Evolutionary conservation across 2,888 invertebrate genomes (phyloP).

Genomic region (Neoaliturus tenellus): DNA sequence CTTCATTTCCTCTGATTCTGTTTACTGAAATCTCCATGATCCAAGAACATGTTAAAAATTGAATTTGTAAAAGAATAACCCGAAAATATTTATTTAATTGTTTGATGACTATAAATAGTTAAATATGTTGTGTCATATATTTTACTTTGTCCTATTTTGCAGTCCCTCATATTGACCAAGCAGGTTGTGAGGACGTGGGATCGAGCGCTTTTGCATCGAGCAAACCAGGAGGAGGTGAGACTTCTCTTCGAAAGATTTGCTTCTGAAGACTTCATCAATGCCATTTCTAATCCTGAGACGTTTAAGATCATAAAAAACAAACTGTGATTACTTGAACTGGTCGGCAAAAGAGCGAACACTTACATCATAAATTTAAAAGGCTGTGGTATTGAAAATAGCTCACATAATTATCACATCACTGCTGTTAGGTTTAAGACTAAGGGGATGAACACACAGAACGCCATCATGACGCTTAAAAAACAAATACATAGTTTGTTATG

Average conservation of each 20-base stretch:
- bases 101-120: background rate
- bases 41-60: too few species aligned
- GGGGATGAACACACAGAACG: too few species aligned
- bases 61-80: too few species aligned
- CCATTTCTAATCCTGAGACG: slow-evolving; percentile 76
- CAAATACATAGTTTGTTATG: too few species aligned
- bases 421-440: too few species aligned
- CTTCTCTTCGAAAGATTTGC: slow-evolving; percentile 79
- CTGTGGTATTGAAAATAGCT: too few species aligned
- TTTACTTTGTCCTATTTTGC: too few species aligned
- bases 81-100: background rate
- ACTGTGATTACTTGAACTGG: slow-evolving; percentile 26
- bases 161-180: slow-evolving; percentile 77
- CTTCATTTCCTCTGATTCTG: too few species aligned
- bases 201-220: slow-evolving; percentile 78
- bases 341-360: background rate
- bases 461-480: too few species aligned
- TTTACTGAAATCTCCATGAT: too few species aligned
- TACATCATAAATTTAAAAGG: background rate
- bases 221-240: slow-evolving; percentile 82
- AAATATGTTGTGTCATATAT: slow-evolving; percentile 2
- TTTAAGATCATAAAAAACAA: slow-evolving; percentile 70
- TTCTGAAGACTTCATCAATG: slow-evolving; percentile 77
- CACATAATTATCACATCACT: too few species aligned
- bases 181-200: slow-evolving; percentile 79